phyloP scores from a whole-genome alignment of 2,797 vertebrate genomes.

The Triplophysa bombifrons region DNA sequence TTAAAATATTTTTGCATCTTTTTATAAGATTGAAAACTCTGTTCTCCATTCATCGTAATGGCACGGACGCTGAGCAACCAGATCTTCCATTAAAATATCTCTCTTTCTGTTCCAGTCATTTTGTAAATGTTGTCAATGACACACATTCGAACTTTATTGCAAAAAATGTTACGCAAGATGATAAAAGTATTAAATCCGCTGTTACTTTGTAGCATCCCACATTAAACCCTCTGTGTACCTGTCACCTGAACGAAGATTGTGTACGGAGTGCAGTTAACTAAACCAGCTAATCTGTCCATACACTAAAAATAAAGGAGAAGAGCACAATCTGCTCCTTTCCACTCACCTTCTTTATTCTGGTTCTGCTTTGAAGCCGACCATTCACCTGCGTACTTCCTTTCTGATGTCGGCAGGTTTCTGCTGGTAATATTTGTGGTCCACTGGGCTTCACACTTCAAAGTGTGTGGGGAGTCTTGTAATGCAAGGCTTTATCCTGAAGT shows the following conservation, averaged over 20 bases:
- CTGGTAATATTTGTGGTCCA: slow-evolving; percentile 51
- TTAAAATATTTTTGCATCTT: background rate
- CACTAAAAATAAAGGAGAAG: background rate
- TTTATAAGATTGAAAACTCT: background rate
- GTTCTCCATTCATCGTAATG: background rate
- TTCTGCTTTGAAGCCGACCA: slow-evolving; percentile 25
- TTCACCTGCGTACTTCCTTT: slow-evolving; percentile 44
- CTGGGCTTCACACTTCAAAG: slow-evolving; percentile 53
- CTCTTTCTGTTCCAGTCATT: background rate
- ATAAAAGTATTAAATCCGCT: background rate
- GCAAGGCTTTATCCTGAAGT: slow-evolving; percentile 50
- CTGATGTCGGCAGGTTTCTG: slow-evolving; percentile 46
- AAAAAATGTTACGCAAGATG: too few relatives aligned
- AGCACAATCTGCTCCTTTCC: background rate
- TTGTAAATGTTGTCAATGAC: background rate
- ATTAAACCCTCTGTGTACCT: background rate
- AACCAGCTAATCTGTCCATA: slow-evolving; percentile 21
- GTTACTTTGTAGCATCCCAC: background rate
- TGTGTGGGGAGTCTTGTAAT: slow-evolving; percentile 30
- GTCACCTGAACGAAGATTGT: background rate
- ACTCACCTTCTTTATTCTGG: background rate
- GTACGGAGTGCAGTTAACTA: slow-evolving; percentile 8
- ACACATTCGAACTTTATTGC: too few relatives aligned
- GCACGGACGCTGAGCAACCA: background rate
- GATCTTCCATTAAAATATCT: background rate